Percentiles rank a stretch among this genome's conserved stretches.
Conservation (phyloP, 1,140 invertebrate species). For the Drosophila pseudoobscura region DNA sequence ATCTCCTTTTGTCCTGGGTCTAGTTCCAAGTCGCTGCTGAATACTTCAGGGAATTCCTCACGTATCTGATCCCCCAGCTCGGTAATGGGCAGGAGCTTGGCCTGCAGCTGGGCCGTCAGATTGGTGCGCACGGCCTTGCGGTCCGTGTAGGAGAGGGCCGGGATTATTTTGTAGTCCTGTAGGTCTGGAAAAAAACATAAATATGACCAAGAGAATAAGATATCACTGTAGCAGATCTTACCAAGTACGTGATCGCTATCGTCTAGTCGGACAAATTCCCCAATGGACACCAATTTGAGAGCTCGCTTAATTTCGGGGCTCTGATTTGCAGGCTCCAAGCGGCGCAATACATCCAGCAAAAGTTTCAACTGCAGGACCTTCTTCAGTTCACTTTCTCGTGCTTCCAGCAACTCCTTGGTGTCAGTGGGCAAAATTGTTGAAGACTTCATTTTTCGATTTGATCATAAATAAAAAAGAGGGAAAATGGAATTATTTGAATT, state of each 20-base stretch:
- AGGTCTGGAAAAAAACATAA: slow-evolving; percentile 27
- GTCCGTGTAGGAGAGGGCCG: slow-evolving; percentile 55
- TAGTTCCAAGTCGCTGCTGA: slow-evolving; percentile 27
- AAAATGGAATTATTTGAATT: no score
- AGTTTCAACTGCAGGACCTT: slow-evolving; percentile 56
- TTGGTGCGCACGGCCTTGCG: slow-evolving; percentile 43
- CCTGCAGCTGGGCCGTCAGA: slow-evolving; percentile 34
- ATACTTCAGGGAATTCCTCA: slow-evolving; percentile 47
- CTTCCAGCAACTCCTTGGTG: slow-evolving; percentile 41
- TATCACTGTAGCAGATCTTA: slow-evolving; percentile 2
- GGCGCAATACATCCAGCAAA: slow-evolving; percentile 38
- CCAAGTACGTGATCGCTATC: slow-evolving; percentile 46
- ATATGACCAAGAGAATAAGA: background rate
- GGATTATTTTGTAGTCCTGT: slow-evolving; percentile 20
- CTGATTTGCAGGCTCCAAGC: slow-evolving; percentile 22
- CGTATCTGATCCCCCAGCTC: slow-evolving; percentile 52
- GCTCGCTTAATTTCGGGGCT: slow-evolving; percentile 42
- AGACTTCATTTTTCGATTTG: slow-evolving; percentile 2
- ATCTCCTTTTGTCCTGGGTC: slow-evolving; percentile 50
- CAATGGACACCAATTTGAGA: slow-evolving; percentile 47
- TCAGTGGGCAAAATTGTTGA: slow-evolving; percentile 38
- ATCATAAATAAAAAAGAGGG: no score
- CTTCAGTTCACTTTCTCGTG: slow-evolving; percentile 39
- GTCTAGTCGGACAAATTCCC: slow-evolving; percentile 38
- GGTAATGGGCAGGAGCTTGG: slow-evolving; percentile 38